These are phyloP conservation scores for Caenorhabditis brenneri DNA, from an alignment of 1,140 invertebrate genomes.

Conservation along the genomic window DNA sequence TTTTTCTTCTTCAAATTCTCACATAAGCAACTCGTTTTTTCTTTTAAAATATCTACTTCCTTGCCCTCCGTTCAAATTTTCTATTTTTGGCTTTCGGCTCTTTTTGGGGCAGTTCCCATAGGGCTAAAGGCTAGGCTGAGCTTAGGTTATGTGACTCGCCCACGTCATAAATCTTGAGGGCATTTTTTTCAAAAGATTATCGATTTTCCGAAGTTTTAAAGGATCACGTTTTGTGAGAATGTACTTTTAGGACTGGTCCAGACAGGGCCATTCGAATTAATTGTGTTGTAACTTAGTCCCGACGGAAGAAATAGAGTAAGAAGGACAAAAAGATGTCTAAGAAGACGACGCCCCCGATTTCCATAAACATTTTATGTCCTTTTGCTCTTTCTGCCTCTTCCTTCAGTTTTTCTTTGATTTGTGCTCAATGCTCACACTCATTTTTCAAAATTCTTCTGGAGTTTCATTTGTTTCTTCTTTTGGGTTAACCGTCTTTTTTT, in stretches of 20 bases:
- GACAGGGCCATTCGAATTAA: background rate
- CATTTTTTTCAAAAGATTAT: background rate
- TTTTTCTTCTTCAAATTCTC: background rate
- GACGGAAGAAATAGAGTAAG: background rate
- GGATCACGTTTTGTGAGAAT: no score
- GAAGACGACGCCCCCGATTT: background rate
- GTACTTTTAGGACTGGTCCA: no score
- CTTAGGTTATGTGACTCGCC: background rate
- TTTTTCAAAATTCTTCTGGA: background rate
- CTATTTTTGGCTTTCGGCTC: background rate
- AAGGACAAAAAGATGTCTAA: background rate
- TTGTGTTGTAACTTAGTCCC: background rate
- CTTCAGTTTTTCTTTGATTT: background rate
- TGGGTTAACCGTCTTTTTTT: no score
- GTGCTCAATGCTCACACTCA: background rate
- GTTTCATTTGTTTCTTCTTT: background rate
- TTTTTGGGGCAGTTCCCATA: background rate
- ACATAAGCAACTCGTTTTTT: no score
- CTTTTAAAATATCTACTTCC: background rate
- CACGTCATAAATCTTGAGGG: background rate
- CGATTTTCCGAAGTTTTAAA: background rate
- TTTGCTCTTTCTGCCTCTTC: background rate
- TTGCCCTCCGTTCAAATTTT: background rate
- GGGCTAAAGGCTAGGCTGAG: no score
- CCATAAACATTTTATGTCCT: conserved; percentile 38